Evolutionary conservation across 2,888 invertebrate genomes (phyloP).

Genomic region (Lochmaea crataegi): DNA sequence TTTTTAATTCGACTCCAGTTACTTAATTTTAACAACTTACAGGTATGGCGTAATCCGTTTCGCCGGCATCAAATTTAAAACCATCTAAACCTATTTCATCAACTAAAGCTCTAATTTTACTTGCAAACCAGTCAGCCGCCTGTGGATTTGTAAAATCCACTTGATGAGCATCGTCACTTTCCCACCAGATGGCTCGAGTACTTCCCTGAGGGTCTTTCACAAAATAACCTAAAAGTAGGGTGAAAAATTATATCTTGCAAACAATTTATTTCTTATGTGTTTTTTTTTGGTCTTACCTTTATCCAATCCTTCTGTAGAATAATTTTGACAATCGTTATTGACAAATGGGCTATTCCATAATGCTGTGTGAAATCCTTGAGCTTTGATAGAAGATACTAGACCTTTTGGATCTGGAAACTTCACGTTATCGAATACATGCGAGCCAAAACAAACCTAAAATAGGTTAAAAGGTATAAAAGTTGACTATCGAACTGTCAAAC

Average conservation of each 20-base stretch:
- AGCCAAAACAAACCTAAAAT: slow-evolving; percentile 78
- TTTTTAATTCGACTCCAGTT: neutral
- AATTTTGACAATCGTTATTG: slow-evolving; percentile 72
- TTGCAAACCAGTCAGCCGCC: slow-evolving; percentile 72
- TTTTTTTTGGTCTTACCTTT: slow-evolving; percentile 42
- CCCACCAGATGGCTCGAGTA: slow-evolving; percentile 67
- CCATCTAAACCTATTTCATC: slow-evolving; percentile 76
- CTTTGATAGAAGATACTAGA: slow-evolving; percentile 65
- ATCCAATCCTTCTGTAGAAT: slow-evolving; percentile 43
- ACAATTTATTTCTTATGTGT: too few relatives aligned
- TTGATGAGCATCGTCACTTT: slow-evolving; percentile 69
- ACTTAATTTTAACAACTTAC: slow-evolving; percentile 54
- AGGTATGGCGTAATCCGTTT: slow-evolving; percentile 76
- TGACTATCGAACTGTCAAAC: too few relatives aligned
- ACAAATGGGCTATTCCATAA: slow-evolving; percentile 92
- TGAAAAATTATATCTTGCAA: neutral
- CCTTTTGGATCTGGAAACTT: slow-evolving; percentile 69
- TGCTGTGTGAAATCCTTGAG: slow-evolving; percentile 78
- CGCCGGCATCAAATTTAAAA: slow-evolving; percentile 87
- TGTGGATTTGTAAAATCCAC: slow-evolving; percentile 80
- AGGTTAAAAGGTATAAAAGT: neutral
- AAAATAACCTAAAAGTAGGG: slow-evolving; percentile 62
- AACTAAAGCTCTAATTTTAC: slow-evolving; percentile 68
- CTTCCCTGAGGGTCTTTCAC: slow-evolving; percentile 67
- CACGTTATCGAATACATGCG: slow-evolving; percentile 74